These are phyloP conservation scores for Lacerta viridis DNA, from an alignment of 2,797 vertebrate genomes.

Conservation along the genomic window DNA sequence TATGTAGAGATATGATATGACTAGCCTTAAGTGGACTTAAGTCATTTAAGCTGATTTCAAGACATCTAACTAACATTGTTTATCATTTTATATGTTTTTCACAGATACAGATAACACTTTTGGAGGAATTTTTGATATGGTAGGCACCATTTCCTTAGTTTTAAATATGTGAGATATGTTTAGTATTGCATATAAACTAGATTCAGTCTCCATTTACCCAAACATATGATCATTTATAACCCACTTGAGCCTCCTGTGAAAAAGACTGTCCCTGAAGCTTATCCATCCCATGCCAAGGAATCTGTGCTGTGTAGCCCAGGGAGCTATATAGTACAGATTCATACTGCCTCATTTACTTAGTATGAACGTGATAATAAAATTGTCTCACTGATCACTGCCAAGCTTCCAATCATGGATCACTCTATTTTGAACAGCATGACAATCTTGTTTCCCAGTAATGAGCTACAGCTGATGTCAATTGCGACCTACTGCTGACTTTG, in stretches of 20 bases:
- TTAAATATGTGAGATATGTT: conserved; percentile 32
- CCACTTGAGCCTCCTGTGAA: conserved; percentile 4
- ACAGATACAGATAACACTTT: neutral
- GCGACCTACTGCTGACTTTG: neutral
- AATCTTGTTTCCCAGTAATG: conserved; percentile 22
- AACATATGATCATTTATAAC: neutral
- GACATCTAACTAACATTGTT: too few relatives aligned
- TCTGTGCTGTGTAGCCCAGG: rapidly evolving
- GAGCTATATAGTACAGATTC: conserved; percentile 10
- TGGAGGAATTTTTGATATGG: rapidly evolving
- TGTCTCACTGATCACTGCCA: neutral
- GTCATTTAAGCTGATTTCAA: too few relatives aligned
- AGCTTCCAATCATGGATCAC: neutral
- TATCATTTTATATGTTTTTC: neutral
- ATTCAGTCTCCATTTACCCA: neutral
- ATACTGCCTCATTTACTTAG: conserved; percentile 33
- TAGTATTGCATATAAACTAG: neutral
- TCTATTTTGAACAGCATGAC: neutral
- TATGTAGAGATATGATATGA: too few relatives aligned
- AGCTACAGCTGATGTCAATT: neutral
- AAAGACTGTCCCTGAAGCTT: conserved; percentile 49
- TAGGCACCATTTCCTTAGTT: conserved; percentile 8
- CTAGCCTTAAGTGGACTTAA: too few relatives aligned
- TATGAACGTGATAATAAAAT: neutral
- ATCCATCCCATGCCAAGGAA: conserved; percentile 5